Percentiles rank a stretch among this genome's conserved stretches.
These are phyloP conservation scores for Luscinia megarhynchos DNA, from an alignment of 2,797 vertebrate genomes.

Conservation along the genomic window DNA sequence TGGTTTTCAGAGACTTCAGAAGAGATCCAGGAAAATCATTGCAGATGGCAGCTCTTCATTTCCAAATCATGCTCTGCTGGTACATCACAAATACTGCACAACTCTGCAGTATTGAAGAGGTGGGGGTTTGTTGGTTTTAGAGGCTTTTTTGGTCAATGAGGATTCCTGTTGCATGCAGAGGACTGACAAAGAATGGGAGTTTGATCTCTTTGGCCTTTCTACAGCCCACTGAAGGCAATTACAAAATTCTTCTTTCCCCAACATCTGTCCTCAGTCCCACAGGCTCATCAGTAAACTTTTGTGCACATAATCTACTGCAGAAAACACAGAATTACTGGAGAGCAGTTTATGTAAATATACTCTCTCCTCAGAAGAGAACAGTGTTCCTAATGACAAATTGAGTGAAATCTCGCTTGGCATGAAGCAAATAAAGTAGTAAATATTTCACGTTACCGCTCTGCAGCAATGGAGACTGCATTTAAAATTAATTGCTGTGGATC, in stretches of 20 bases:
- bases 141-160: rapidly evolving
- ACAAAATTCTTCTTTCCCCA: background rate
- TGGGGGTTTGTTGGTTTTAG: rapidly evolving
- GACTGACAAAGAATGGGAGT: background rate
- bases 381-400: conserved; percentile 69
- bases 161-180: background rate
- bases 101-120: background rate
- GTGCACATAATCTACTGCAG: background rate
- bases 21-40: background rate
- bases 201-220: background rate
- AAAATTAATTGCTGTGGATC: conserved; percentile 74
- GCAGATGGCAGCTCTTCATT: background rate
- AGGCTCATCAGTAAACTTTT: background rate
- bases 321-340: conserved; percentile 50
- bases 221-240: background rate
- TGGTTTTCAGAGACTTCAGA: background rate
- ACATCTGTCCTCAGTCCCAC: background rate
- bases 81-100: background rate
- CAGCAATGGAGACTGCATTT: conserved; percentile 53
- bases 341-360: conserved; percentile 55
- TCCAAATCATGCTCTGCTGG: background rate
- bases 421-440: conserved; percentile 71
- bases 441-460: conserved; percentile 64
- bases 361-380: conserved; percentile 58
- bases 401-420: conserved; percentile 68